A percentile compares a stretch with the other conserved stretches of the same genome.
phyloP scores from a whole-genome alignment of 2,888 invertebrate genomes.

The Pachydiplax longipennis region DNA sequence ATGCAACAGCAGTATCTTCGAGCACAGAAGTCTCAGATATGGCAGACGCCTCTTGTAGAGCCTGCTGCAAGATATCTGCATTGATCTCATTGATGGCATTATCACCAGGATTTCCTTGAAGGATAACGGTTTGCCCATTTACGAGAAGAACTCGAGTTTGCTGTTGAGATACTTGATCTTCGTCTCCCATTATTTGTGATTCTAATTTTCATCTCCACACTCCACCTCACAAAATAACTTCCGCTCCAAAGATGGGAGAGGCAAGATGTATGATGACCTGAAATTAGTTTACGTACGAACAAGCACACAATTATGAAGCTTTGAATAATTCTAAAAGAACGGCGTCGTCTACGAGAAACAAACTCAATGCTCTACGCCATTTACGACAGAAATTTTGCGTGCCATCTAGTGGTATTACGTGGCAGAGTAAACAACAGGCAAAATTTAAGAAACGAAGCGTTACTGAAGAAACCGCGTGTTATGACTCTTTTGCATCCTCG shows the following conservation, averaged over 20 bases:
- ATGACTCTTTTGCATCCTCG: not conserved
- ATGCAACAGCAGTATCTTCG: not conserved
- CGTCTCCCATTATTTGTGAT: conserved; percentile 50
- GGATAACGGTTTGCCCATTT: conserved; percentile 50
- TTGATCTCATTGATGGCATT: conserved; percentile 50
- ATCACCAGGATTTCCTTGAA: conserved; percentile 49
- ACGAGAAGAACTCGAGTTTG: conserved; percentile 51
- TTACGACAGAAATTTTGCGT: not conserved
- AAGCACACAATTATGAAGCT: not conserved
- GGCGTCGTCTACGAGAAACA: conserved; percentile 43
- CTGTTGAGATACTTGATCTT: conserved; percentile 49
- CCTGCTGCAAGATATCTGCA: conserved; percentile 50
- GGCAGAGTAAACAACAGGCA: conserved; percentile 37
- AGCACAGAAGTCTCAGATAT: conserved; percentile 44
- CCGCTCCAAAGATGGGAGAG: not conserved
- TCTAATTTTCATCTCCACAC: conserved; percentile 36
- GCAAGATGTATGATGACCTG: not conserved
- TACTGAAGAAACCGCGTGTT: not conserved
- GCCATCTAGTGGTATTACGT: conserved; percentile 33
- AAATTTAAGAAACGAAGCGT: conserved; percentile 23
- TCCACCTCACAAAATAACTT: conserved; percentile 17
- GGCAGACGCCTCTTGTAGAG: conserved; percentile 49
- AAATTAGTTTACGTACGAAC: not conserved
- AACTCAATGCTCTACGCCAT: conserved; percentile 44
- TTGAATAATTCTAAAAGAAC: not conserved